These are phyloP conservation scores for Linnaemya tessellans DNA, from an alignment of 2,888 invertebrate genomes.

Conservation along the genomic window DNA sequence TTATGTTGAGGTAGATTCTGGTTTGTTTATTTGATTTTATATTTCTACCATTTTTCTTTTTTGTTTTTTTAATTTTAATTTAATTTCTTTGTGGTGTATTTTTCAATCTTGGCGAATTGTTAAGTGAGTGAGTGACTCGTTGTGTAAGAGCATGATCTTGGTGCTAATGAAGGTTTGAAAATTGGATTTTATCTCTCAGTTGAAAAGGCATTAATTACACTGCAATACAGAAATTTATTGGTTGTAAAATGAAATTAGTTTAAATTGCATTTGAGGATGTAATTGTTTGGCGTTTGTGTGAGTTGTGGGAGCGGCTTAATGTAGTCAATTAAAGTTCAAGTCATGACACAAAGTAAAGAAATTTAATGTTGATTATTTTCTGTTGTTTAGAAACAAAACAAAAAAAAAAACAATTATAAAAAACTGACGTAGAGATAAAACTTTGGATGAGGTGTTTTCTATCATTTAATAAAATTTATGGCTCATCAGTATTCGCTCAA, in stretches of 20 bases:
- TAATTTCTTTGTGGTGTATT: slow-evolving; percentile 18
- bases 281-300: neutral
- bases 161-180: slow-evolving; percentile 61
- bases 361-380: neutral
- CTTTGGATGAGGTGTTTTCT: no score
- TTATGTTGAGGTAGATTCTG: slow-evolving; percentile 72
- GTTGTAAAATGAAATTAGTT: slow-evolving; percentile 56
- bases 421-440: no score
- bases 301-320: slow-evolving; percentile 8
- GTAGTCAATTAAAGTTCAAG: slow-evolving; percentile 1
- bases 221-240: slow-evolving; percentile 66
- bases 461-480: no score
- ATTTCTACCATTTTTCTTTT: neutral
- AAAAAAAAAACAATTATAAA: no score
- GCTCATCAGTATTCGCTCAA: no score
- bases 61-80: neutral
- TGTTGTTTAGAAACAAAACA: no score
- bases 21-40: slow-evolving; percentile 39
- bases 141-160: slow-evolving; percentile 37
- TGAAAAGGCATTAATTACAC: slow-evolving; percentile 45
- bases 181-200: slow-evolving; percentile 47
- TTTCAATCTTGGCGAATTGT: neutral
- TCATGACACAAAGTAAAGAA: neutral
- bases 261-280: slow-evolving; percentile 19
- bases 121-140: neutral